Conservation (phyloP, 1,140 invertebrate species). For the Sycophaga agraensis region DNA sequence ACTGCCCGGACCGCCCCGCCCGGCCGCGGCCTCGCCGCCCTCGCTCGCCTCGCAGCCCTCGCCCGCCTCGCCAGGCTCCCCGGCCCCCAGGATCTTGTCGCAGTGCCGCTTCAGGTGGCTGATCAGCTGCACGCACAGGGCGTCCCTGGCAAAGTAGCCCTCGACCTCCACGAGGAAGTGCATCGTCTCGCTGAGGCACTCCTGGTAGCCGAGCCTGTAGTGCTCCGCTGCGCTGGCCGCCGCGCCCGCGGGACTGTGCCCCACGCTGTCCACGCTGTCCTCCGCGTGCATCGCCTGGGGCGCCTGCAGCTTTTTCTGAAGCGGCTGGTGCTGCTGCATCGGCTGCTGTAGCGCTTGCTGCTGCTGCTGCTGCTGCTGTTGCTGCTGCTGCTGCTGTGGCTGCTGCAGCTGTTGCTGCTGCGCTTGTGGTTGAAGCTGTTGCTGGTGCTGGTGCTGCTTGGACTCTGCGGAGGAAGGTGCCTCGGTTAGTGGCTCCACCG, state of each 20-base stretch:
- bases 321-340: no score
- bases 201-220: constrained; percentile 80
- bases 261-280: constrained; percentile 55
- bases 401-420: no score
- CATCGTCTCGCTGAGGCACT: constrained; percentile 86
- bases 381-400: no score
- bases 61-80: no score
- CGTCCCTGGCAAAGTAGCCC: constrained; percentile 75
- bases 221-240: constrained; percentile 58
- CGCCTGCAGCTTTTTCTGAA: no score
- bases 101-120: constrained; percentile 83
- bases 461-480: constrained; percentile 39
- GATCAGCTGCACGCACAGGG: constrained; percentile 78
- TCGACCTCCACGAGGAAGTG: constrained; percentile 86
- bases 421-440: no score
- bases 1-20: no score
- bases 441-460: constrained; percentile 41
- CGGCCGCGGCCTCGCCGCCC: no score
- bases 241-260: constrained; percentile 41
- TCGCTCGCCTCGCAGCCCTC: no score
- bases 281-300: constrained; percentile 48
- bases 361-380: no score
- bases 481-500: no score
- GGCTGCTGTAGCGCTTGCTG: no score
- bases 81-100: constrained; percentile 64